These are phyloP conservation scores for Pristionchus arcanus DNA, from an alignment of 2,888 invertebrate genomes.

Conservation along the genomic window DNA sequence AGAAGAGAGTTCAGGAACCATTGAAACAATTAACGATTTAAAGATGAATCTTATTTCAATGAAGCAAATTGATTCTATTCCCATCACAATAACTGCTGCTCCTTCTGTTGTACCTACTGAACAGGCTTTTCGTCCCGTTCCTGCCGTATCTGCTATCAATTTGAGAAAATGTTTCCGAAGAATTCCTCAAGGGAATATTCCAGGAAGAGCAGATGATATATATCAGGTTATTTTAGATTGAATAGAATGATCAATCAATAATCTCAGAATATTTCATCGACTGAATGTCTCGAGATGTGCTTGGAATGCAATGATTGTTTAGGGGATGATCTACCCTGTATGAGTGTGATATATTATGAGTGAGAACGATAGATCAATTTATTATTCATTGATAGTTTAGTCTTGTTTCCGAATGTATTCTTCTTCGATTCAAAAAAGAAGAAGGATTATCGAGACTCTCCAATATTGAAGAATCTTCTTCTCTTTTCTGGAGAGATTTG, in stretches of 20 bases:
- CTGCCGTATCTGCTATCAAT: not conserved
- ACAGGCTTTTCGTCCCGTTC: not conserved
- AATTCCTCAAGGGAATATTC: constrained; percentile 19
- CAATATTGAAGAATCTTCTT: not conserved
- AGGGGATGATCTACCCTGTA: constrained; percentile 30
- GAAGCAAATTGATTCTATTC: constrained; percentile 6
- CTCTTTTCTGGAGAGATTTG: constrained; percentile 37
- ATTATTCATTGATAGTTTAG: not conserved
- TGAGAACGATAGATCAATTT: not conserved
- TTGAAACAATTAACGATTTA: not conserved
- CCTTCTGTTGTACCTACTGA: not conserved
- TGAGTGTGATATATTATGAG: constrained; percentile 36
- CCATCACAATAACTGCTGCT: not conserved
- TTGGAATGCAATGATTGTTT: constrained; percentile 39
- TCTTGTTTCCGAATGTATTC: constrained; percentile 8
- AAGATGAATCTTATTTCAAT: constrained; percentile 9
- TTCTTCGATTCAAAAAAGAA: constrained; percentile 1
- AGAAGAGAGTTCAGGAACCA: not conserved
- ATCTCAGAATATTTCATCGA: not conserved
- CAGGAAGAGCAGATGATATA: constrained; percentile 39
- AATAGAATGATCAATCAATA: not conserved
- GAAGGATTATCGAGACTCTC: not conserved
- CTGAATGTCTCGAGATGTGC: constrained; percentile 30
- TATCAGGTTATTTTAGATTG: not conserved
- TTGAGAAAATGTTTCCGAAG: constrained; percentile 40